Evolutionary conservation across 2,888 invertebrate species (phyloP), one percentile per base, ranked within the genome.

Genomic region (Apotomis capreana): DNA sequence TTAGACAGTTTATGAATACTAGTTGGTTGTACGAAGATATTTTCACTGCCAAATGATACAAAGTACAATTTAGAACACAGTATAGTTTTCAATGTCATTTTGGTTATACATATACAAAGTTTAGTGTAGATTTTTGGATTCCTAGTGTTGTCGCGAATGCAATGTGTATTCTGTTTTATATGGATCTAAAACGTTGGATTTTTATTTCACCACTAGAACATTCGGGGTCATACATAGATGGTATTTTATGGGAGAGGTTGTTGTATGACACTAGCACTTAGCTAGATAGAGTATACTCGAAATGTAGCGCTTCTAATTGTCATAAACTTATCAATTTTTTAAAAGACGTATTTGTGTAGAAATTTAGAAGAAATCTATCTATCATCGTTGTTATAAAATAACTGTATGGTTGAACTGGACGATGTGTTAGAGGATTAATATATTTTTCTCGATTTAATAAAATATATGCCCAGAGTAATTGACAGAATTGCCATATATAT

Each of bases 31-130:
- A 63, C n/a, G 78, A 80, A 80, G 77, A 78, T 79, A 77, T 83
- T 83, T 79, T 83, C 89, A 91, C 91, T 92, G 91, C 92, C 92
- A 91, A 86, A 88, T 81, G 81, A 86, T 85, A 84, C 80, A 84
- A 86, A 89, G 88, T 90, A 91, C 88, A 90, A 89, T 78, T 81
- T 84, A 84, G 81, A 84, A 82, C 83, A 82, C 84, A 82, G 77
- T 83, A 75, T 79, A 78, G 52, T 58, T 68, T 62, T 15, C 61
- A 63, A 13, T 83, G 76, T 79, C 55, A 67, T 70, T 74, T 75
- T 76, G 74, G 72, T 70, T 75, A 68, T 74, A 74, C 74, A 79
- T 80, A 80, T 74, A 76, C 76, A 82, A 79, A 81, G 81, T 80
- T 15, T 70, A 75, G 61, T 52, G 54, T 68, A 71, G 69, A 80